These are phyloP conservation scores for Scaptomyza caliginosa DNA, from an alignment of 2,888 invertebrate species.

Conservation along the genomic window DNA sequence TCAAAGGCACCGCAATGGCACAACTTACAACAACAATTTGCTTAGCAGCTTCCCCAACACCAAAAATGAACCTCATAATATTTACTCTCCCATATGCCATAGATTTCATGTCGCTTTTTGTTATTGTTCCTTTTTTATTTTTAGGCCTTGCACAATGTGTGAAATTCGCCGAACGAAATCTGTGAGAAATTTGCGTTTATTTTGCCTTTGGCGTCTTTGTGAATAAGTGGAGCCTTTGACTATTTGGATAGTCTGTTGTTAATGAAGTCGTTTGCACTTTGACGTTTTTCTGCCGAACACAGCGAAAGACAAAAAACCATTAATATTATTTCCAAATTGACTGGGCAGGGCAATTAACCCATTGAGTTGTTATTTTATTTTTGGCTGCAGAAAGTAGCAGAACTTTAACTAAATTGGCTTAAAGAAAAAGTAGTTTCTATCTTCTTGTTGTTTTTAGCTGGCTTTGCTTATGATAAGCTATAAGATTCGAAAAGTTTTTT, in stretches of 20 bases:
- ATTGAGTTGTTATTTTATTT: conserved; percentile 17
- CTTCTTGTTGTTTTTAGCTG: no score
- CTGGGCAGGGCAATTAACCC: conserved; percentile 48
- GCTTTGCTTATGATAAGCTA: not conserved
- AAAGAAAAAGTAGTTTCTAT: no score
- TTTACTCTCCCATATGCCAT: conserved; percentile 45
- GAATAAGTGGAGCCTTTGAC: conserved; percentile 29
- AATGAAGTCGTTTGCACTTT: conserved; percentile 38
- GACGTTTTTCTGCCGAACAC: conserved; percentile 38
- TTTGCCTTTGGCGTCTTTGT: conserved; percentile 22
- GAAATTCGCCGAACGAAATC: conserved; percentile 65
- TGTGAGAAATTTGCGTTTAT: conserved; percentile 13
- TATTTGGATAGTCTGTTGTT: conserved; percentile 4
- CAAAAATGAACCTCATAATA: conserved; percentile 26
- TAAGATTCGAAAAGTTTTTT: no score
- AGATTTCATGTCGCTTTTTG: conserved; percentile 8
- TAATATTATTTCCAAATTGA: conserved; percentile 47
- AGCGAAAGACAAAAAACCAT: conserved; percentile 17
- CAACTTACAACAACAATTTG: conserved; percentile 63
- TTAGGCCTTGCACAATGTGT: conserved; percentile 62
- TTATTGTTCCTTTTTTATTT: conserved; percentile 38
- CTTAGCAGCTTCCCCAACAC: conserved; percentile 28
- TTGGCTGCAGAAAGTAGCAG: not conserved
- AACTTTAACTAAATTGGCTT: not conserved
- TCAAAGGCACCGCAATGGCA: conserved; percentile 64